Conservation (phyloP, 2,797 vertebrate species). For the Muraenolepis orangiensis region DNA sequence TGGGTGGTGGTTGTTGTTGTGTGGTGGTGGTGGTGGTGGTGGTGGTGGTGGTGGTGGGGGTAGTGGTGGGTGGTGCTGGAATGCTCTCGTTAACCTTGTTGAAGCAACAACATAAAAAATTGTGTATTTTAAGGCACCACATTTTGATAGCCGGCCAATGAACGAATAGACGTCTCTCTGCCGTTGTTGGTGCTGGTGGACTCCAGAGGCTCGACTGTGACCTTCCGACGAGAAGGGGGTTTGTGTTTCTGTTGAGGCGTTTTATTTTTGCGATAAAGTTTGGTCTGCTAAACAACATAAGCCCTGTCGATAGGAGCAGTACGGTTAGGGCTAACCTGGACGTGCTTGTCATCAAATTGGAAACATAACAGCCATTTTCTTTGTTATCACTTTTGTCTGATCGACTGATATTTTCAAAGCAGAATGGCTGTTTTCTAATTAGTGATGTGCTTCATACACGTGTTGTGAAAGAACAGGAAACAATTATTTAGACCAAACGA, state of each 20-base stretch:
- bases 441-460: too few relatives aligned
- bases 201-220: conserved; percentile 6
- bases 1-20: too few relatives aligned
- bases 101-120: not conserved
- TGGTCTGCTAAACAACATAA: not conserved
- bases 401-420: not conserved
- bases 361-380: too few relatives aligned
- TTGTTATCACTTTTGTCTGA: too few relatives aligned
- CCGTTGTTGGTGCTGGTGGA: conserved; percentile 21
- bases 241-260: not conserved
- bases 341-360: not conserved
- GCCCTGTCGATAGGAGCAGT: not conserved
- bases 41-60: not conserved
- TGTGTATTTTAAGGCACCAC: not conserved
- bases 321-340: not conserved
- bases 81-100: not conserved
- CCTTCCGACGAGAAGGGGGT: not conserved
- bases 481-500: too few relatives aligned
- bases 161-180: conserved; percentile 16
- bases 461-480: too few relatives aligned
- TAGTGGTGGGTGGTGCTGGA: not conserved
- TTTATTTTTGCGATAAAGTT: not conserved
- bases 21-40: not conserved
- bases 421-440: not conserved
- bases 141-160: conserved; percentile 10